Evolutionary conservation across 2,113 vertebrate genomes (phyloP).

Genomic region (Columba livia): DNA sequence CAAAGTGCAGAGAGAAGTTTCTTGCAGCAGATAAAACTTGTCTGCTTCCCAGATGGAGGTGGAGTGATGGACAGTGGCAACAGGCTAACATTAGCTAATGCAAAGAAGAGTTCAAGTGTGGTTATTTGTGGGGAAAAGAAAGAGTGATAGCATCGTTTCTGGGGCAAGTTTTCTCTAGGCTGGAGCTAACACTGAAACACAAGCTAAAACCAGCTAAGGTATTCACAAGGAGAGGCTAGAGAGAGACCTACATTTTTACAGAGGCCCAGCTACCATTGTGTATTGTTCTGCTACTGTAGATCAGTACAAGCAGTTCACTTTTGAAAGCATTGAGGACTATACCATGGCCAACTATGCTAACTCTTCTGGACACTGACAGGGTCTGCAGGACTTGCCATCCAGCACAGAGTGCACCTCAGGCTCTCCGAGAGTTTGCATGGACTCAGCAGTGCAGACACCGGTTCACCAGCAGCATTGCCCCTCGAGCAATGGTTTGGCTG

Average conservation of each 20-base stretch:
- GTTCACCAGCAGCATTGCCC: not conserved
- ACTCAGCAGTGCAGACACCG: not conserved
- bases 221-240: not conserved
- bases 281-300: not conserved
- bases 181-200: not conserved
- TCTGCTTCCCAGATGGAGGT: not conserved
- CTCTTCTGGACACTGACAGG: not conserved
- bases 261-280: not conserved
- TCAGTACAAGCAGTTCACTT: not conserved
- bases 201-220: not conserved
- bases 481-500: not conserved
- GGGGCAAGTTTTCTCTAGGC: not conserved
- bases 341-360: not conserved
- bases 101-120: not conserved
- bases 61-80: not conserved
- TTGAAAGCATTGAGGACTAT: not conserved
- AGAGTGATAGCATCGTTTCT: not conserved
- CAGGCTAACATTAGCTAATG: not conserved
- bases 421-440: not conserved
- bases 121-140: not conserved
- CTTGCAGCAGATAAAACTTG: not conserved
- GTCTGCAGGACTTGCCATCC: not conserved
- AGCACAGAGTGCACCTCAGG: not conserved
- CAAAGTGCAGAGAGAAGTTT: not conserved
- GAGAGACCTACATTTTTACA: not conserved